phyloP scores from a whole-genome alignment of 2,113 vertebrate genomes.

The Trematocara marginatum region DNA sequence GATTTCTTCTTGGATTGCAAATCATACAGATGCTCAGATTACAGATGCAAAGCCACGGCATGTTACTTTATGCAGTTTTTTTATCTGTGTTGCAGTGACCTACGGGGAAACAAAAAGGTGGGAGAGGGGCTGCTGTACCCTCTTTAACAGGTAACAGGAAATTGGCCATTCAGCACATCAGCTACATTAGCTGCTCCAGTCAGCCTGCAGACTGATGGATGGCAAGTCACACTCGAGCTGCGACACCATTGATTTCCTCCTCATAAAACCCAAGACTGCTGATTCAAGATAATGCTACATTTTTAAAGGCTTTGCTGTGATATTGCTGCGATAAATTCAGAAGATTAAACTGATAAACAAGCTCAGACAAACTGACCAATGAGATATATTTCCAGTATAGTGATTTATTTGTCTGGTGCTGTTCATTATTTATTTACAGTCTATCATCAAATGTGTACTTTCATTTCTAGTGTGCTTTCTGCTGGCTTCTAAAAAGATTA shows the following conservation, averaged over 20 bases:
- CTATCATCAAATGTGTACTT: neutral
- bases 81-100: neutral
- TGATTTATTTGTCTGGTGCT: conserved; percentile 1
- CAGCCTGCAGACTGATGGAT: conserved; percentile 49
- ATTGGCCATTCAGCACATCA: conserved; percentile 57
- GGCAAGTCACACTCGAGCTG: conserved; percentile 24
- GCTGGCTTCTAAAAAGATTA: neutral
- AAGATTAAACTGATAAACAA: conserved; percentile 18
- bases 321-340: conserved; percentile 17
- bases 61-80: conserved; percentile 2
- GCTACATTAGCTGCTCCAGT: conserved; percentile 23
- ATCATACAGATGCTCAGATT: conserved; percentile 1
- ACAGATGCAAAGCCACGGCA: neutral
- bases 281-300: conserved; percentile 53
- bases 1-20: neutral
- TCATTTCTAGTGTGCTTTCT: neutral
- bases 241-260: conserved; percentile 56
- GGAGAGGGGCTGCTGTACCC: neutral
- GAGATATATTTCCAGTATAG: conserved; percentile 24
- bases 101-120: neutral
- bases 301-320: conserved; percentile 23
- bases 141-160: conserved; percentile 52
- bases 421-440: neutral
- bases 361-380: neutral
- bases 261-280: conserved; percentile 34